phyloP scores from a whole-genome alignment of 2,797 vertebrate genomes.

The Coccyzus lansbergi region DNA sequence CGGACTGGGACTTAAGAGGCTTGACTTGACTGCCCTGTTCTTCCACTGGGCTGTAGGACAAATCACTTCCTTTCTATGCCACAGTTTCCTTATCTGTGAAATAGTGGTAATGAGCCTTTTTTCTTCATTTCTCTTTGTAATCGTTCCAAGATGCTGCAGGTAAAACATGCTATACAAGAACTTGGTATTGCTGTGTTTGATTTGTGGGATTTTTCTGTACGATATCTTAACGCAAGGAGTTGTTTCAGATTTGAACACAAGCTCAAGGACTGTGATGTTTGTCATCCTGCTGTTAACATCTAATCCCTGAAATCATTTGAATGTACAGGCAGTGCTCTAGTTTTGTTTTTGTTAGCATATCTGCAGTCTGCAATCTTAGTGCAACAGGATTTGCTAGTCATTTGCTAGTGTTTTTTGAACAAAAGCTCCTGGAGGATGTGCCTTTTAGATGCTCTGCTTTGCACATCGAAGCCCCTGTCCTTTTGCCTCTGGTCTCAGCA shows the following conservation, averaged over 20 bases:
- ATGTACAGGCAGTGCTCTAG: conserved; percentile 8
- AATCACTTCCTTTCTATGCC: conserved; percentile 66
- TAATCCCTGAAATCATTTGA: conserved; percentile 52
- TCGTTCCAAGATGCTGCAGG: conserved; percentile 56
- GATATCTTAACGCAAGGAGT: neutral
- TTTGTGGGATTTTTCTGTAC: conserved; percentile 44
- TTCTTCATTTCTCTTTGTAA: conserved; percentile 66
- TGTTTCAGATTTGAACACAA: conserved; percentile 36
- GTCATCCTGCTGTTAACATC: conserved; percentile 49
- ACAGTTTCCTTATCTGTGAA: conserved; percentile 64
- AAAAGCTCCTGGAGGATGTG: conserved; percentile 65
- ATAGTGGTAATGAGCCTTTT: conserved; percentile 65
- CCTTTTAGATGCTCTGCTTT: conserved; percentile 36
- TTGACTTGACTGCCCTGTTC: conserved; percentile 65
- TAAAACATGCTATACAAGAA: conserved; percentile 48
- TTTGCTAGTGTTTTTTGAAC: too few relatives aligned
- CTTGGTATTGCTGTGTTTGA: conserved; percentile 56
- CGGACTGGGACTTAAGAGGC: conserved; percentile 68
- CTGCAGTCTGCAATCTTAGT: conserved; percentile 67
- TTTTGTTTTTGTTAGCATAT: conserved; percentile 62
- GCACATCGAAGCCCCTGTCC: neutral
- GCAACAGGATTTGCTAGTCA: conserved; percentile 74
- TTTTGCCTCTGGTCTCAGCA: conserved; percentile 56
- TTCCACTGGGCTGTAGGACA: conserved; percentile 63
- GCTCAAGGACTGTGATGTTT: conserved; percentile 38